Percentiles rank a stretch among this genome's conserved stretches.
Evolutionary conservation across 1,140 invertebrate genomes (phyloP).

Genomic region (Armadillidium nasatum): DNA sequence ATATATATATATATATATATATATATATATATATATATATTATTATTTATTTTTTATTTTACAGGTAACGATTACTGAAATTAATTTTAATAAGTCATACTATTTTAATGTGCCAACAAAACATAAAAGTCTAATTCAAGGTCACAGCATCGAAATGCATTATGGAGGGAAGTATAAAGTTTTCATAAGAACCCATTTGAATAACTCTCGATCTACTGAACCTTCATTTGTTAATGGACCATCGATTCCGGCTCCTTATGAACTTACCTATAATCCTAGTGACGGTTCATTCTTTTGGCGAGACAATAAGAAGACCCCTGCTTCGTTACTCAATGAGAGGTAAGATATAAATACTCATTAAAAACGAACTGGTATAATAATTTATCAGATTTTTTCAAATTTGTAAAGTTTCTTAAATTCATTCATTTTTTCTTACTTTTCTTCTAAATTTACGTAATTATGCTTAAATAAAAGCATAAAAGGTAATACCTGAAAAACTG

Average conservation of each 20-base stretch:
- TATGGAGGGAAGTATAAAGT: background rate
- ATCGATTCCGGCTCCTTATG: slow-evolving; percentile 60
- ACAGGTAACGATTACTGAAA: background rate
- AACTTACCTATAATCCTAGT: slow-evolving; percentile 53
- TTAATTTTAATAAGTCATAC: background rate
- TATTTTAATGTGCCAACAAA: background rate
- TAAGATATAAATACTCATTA: too few species aligned
- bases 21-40: too few species aligned
- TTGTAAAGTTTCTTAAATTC: too few species aligned
- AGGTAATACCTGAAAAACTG: too few species aligned
- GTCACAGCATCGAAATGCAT: background rate
- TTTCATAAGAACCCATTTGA: background rate
- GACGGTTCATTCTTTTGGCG: slow-evolving; percentile 61
- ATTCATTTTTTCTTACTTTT: too few species aligned
- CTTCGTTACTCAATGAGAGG: slow-evolving; percentile 42
- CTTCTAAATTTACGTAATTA: too few species aligned
- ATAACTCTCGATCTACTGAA: background rate
- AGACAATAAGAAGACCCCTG: slow-evolving; percentile 50
- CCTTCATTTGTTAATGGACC: slow-evolving; percentile 51
- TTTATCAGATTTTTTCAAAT: too few species aligned
- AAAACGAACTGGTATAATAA: too few species aligned
- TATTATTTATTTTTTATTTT: too few species aligned
- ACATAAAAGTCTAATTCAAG: background rate
- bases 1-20: too few species aligned
- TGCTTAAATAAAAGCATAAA: too few species aligned